phyloP scores from a whole-genome alignment of 2,888 invertebrate genomes.

The Tricholauxania praeusta region DNA sequence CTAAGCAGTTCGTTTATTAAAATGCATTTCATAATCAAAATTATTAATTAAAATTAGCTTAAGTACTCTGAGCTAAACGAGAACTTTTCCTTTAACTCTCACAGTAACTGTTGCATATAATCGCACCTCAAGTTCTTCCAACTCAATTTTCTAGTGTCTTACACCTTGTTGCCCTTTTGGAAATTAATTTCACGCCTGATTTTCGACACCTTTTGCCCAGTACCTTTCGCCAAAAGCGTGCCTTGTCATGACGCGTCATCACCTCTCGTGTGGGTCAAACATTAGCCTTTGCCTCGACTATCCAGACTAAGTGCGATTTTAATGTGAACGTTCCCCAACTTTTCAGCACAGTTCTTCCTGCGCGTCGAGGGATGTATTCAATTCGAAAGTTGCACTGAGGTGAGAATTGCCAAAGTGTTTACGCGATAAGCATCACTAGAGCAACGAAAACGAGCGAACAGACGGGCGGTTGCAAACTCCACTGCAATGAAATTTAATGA shows the following conservation, averaged over 20 bases:
- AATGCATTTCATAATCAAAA: too few species aligned
- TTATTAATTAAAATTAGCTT: too few species aligned
- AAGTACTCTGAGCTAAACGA: too few species aligned
- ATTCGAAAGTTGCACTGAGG: constrained; percentile 37
- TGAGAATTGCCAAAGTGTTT: constrained; percentile 43
- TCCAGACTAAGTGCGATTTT: not conserved
- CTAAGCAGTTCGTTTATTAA: too few species aligned
- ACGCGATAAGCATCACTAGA: constrained; percentile 36
- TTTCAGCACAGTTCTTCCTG: not conserved
- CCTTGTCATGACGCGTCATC: constrained; percentile 30
- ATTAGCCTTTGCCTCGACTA: not conserved
- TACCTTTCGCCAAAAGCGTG: constrained; percentile 11
- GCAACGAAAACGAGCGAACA: not conserved
- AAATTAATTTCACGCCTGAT: constrained; percentile 40
- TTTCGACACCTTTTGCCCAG: constrained; percentile 26
- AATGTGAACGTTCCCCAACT: not conserved
- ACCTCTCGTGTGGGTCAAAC: constrained; percentile 30
- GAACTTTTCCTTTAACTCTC: too few species aligned
- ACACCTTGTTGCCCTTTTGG: constrained; percentile 25
- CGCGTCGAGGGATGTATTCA: constrained; percentile 24
- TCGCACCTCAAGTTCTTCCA: not conserved
- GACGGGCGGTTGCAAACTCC: not conserved
- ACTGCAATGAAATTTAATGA: constrained; percentile 34
- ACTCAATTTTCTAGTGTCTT: constrained; percentile 11
- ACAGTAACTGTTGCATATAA: not conserved